Conservation (phyloP, 1,140 invertebrate species). For the Wasmannia auropunctata region DNA sequence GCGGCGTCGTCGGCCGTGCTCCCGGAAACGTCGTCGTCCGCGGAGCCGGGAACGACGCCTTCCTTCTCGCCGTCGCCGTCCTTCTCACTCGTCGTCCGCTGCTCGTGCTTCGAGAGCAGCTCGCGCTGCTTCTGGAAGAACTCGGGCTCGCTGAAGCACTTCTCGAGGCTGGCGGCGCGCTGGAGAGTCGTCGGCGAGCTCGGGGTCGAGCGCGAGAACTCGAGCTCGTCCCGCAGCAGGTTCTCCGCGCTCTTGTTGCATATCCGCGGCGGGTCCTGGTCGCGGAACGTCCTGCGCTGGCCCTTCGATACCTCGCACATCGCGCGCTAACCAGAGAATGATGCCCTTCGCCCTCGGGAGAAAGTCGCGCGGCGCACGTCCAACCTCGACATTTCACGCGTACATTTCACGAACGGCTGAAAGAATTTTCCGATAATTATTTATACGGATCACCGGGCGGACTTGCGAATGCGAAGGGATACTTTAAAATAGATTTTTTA, state of each 20-base stretch:
- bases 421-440: background rate
- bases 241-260: conserved; percentile 72
- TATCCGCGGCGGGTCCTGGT: conserved; percentile 82
- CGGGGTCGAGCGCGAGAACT: conserved; percentile 75
- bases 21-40: conserved; percentile 51
- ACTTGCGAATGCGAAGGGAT: background rate
- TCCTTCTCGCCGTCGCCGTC: conserved; percentile 3
- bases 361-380: background rate
- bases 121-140: conserved; percentile 75
- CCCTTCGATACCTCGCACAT: conserved; percentile 81
- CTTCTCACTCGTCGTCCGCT: conserved; percentile 22
- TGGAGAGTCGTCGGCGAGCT: conserved; percentile 76
- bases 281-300: conserved; percentile 78
- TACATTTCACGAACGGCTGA: conserved; percentile 25
- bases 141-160: conserved; percentile 80
- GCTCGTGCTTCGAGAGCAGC: conserved; percentile 37
- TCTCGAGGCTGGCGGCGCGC: conserved; percentile 77
- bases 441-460: background rate
- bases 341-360: background rate
- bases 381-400: conserved; percentile 16
- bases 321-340: conserved; percentile 9
- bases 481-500: conserved; percentile 2
- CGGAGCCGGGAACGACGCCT: background rate
- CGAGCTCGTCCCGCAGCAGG: conserved; percentile 67
- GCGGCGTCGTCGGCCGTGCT: conserved; percentile 22